Base-by-base conservation (phyloP, 2,113 vertebrate genomes). In the Rhinolophus sinicus region DNA sequence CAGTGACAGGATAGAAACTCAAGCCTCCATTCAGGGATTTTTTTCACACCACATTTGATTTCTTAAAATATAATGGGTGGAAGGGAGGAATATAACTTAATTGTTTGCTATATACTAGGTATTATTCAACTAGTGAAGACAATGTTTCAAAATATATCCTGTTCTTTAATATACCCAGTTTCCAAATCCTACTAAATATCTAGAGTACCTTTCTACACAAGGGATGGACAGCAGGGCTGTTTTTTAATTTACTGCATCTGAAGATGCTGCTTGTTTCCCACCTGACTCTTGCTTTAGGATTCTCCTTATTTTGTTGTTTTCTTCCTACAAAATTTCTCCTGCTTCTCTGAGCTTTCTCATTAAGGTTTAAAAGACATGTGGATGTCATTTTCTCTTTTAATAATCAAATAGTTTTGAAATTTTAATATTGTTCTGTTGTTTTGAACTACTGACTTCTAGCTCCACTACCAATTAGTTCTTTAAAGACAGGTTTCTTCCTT, bases 381-480 rank as follows among this genome's bases (percentile, higher is more conserved):
- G 8, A 33, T 65, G 18, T 75, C 12, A 81, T 69, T 86, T 80
- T 77, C 24, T 76, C 72, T 50, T 84, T 90, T 81, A 89, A 86
- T 56, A 86, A 93, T 3, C 52, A 81, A 80, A 56, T 16, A 62
- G 30, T 35, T 89, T 75, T 40, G 4, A 56, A 92, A 70, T 54
- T 73, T 96, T 60, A 80, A 54, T 91, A 80, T 75, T 95, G 56
- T 10, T 65, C 30, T 85, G 10, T 24, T 84, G 80, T 52, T 93
- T 62, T 94, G 65, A 92, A 52, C 47, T 84, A 94, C 0, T 87
- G 38, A 69, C n/a, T 80, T 94, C 50, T 89, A 16, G 70, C n/a
- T 88, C 60, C 13, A 81, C 65, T 72, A 86, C 35, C 67, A 97
- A 72, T 13, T 44, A 60, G 94, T 76, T 86, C 52, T 81, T 94